Evolutionary conservation across 2,888 invertebrate species (phyloP), one percentile per base, ranked within the genome.

Genomic region (Celastrina argiolus): DNA sequence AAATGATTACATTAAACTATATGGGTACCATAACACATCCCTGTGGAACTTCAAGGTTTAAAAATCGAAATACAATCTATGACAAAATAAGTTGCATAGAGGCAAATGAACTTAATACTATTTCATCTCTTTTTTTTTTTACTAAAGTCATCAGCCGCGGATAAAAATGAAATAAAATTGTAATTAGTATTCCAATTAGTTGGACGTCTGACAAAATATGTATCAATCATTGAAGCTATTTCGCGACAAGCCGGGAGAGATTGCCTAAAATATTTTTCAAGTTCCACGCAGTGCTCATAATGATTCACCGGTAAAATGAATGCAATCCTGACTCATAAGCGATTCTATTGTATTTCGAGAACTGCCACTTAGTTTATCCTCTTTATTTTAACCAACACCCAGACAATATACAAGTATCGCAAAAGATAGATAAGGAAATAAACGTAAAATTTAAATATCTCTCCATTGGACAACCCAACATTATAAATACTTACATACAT

Each of bases 211-310:
- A 36, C 51, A 45, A 22, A 34, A 12, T 63, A 42, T 41, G 41
- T 34, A 31, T 41, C 34, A 26, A 31, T 41, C 34, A 26, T 22
- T 39, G 12, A 42, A 67, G 66, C 65, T 66, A 69, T 69, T 72
- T 74, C 75, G 78, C 78, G 75, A 71, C 86, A 71, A 80, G 79
- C 80, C 77, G 87, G 88, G 88, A 78, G 75, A 78, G 75, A 78
- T 80, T 69, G 79, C 82, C 85, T 74, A 86, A 88, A 87, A 85
- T 87, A 85, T 71, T 68, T 68, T 66, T 63, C 63, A 18, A 45
- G 22, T 22, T 59, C 66, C 64, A 39, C 56, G 51, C 58, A 63
- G 58, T 66, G 56, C 16, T 28, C 26, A 59, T 51, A 16, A 64
- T 70, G 68, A 70, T 66, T 70, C 68, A 70, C 42, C 56, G 58